Percentiles rank a stretch among this genome's conserved stretches.
Conservation (phyloP, 2,797 vertebrate species). For the Champsocephalus esox region DNA sequence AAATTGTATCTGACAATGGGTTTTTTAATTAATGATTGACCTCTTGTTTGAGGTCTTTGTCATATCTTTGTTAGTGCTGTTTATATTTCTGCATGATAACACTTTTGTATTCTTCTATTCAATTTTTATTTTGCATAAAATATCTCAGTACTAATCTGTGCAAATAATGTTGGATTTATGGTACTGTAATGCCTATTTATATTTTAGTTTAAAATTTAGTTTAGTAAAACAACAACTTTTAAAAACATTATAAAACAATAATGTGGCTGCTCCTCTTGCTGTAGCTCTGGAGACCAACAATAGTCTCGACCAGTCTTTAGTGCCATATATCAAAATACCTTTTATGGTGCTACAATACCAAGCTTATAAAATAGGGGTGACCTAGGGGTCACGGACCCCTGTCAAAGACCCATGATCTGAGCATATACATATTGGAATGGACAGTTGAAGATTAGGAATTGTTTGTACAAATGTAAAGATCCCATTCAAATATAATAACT, state of each 20-base stretch:
- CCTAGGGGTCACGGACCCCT: no score
- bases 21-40: conserved; percentile 4
- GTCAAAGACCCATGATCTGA: not conserved
- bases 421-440: not conserved
- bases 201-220: no score
- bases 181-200: no score
- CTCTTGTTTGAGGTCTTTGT: conserved; percentile 3
- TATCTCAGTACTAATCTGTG: not conserved
- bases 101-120: not conserved
- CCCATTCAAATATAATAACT: not conserved
- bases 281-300: no score
- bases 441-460: not conserved
- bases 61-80: not conserved
- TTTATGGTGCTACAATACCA: no score
- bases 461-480: not conserved
- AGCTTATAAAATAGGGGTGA: no score
- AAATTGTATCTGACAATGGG: not conserved
- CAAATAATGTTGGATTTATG: no score
- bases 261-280: no score
- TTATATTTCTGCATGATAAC: not conserved
- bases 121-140: not conserved
- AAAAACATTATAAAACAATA: no score
- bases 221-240: no score
- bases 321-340: no score
- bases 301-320: no score